Evolutionary conservation across 2,888 invertebrate species (phyloP).

Genomic region (Drosophila cognata): DNA sequence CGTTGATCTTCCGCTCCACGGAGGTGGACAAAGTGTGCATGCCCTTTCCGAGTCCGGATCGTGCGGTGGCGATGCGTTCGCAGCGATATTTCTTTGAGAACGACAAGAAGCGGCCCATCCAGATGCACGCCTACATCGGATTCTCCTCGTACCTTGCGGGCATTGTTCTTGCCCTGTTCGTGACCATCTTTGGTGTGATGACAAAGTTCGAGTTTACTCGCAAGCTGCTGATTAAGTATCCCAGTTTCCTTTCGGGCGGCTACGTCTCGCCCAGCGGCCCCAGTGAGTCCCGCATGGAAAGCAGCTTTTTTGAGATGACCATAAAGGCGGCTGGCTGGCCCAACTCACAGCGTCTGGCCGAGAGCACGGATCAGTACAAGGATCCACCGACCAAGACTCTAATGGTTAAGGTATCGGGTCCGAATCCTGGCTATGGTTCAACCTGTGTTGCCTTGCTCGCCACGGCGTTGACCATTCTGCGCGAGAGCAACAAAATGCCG

Average conservation of each 20-base stretch:
- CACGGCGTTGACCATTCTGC: slow-evolving; percentile 90
- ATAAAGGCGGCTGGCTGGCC: slow-evolving; percentile 93
- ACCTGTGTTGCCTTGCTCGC: slow-evolving; percentile 91
- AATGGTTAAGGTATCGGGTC: slow-evolving; percentile 87
- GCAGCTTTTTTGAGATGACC: slow-evolving; percentile 88
- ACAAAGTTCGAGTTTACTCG: slow-evolving; percentile 88
- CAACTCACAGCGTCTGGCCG: slow-evolving; percentile 86
- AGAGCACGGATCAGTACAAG: slow-evolving; percentile 85
- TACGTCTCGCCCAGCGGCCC: slow-evolving; percentile 89
- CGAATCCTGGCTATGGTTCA: slow-evolving; percentile 90
- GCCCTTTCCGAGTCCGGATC: slow-evolving; percentile 94
- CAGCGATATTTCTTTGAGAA: slow-evolving; percentile 91
- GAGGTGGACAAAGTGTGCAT: slow-evolving; percentile 87
- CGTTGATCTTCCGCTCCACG: slow-evolving; percentile 86
- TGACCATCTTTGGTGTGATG: slow-evolving; percentile 87
- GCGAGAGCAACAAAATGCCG: slow-evolving; percentile 92
- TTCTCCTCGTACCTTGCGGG: slow-evolving; percentile 86
- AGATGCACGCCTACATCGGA: slow-evolving; percentile 91
- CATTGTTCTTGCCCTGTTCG: slow-evolving; percentile 86
- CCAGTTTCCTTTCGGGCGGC: slow-evolving; percentile 90
- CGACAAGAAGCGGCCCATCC: slow-evolving; percentile 90
- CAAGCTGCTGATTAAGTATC: slow-evolving; percentile 89
- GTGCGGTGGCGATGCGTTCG: slow-evolving; percentile 92
- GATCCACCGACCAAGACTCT: slow-evolving; percentile 88
- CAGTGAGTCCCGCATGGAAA: slow-evolving; percentile 87